These are phyloP conservation scores for Anthoscopus minutus DNA, from an alignment of 2,113 vertebrate species.

Conservation along the genomic window DNA sequence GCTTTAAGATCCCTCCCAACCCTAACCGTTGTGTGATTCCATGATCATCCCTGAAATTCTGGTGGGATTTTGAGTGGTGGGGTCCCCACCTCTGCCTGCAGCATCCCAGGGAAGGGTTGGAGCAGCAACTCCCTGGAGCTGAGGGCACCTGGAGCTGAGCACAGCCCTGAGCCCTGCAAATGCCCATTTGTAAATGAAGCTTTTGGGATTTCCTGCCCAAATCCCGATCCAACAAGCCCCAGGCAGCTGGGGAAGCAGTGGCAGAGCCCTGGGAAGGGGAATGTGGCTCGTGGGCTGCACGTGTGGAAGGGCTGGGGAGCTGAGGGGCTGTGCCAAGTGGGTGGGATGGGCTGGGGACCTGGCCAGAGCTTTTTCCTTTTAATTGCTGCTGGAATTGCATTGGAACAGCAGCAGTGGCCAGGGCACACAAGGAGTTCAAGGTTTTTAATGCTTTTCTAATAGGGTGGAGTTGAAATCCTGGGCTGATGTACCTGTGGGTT, in stretches of 20 bases:
- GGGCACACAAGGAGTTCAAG: background rate
- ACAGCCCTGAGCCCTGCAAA: background rate
- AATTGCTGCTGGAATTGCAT: background rate
- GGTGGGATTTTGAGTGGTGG: fast-evolving
- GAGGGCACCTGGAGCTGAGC: background rate
- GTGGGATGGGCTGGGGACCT: background rate
- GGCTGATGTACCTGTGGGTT: background rate
- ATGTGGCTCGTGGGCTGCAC: background rate
- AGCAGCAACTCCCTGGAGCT: no score
- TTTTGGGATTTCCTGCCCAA: background rate
- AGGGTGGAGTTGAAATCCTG: background rate
- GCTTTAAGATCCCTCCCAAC: background rate
- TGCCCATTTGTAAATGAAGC: background rate
- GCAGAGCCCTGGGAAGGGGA: background rate
- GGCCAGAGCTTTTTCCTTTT: background rate
- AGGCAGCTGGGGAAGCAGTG: background rate
- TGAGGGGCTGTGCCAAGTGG: background rate
- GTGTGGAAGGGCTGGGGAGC: background rate
- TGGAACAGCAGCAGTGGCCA: background rate
- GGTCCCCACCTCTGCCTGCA: background rate
- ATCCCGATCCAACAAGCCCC: background rate
- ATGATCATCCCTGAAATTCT: background rate
- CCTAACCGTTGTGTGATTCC: background rate
- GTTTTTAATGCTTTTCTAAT: background rate
- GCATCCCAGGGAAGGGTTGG: background rate